Evolutionary conservation across 2,113 vertebrate species (phyloP).

Genomic region (Solea solea): DNA sequence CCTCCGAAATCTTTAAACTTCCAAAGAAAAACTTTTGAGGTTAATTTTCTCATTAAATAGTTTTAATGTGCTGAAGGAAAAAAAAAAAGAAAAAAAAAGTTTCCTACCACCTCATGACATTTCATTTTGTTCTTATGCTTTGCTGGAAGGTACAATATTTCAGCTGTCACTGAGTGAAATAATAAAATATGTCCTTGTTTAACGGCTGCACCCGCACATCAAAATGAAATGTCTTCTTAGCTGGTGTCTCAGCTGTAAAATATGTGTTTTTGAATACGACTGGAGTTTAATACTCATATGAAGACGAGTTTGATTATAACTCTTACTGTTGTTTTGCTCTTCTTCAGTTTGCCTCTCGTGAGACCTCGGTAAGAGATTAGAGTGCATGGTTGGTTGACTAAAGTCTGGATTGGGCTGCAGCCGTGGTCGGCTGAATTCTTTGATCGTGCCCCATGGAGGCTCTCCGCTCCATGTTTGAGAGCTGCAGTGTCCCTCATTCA

Average conservation of each 20-base stretch:
- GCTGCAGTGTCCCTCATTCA: conserved; percentile 55
- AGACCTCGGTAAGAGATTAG: conserved; percentile 64
- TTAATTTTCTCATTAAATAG: neutral
- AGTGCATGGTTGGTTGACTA: conserved; percentile 64
- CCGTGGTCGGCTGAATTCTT: conserved; percentile 67
- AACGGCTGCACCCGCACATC: neutral
- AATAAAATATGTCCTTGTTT: conserved; percentile 5
- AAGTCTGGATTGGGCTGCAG: conserved; percentile 68
- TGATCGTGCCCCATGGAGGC: conserved; percentile 70
- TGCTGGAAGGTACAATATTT: conserved; percentile 10
- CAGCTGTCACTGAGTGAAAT: neutral
- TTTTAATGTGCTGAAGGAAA: neutral
- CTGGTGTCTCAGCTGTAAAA: neutral
- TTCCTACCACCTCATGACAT: neutral
- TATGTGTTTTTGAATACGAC: neutral
- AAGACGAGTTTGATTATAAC: conserved; percentile 1
- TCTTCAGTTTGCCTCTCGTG: conserved; percentile 40
- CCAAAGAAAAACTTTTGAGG: neutral
- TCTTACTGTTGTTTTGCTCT: conserved; percentile 40
- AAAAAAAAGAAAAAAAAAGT: neutral
- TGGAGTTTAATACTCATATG: conserved; percentile 4
- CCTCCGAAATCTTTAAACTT: too few species aligned
- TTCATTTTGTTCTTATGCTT: neutral
- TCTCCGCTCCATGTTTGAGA: conserved; percentile 39
- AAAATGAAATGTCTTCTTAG: neutral